Base-by-base conservation (phyloP, 2,113 vertebrate species). In the Takifugu flavidus region DNA sequence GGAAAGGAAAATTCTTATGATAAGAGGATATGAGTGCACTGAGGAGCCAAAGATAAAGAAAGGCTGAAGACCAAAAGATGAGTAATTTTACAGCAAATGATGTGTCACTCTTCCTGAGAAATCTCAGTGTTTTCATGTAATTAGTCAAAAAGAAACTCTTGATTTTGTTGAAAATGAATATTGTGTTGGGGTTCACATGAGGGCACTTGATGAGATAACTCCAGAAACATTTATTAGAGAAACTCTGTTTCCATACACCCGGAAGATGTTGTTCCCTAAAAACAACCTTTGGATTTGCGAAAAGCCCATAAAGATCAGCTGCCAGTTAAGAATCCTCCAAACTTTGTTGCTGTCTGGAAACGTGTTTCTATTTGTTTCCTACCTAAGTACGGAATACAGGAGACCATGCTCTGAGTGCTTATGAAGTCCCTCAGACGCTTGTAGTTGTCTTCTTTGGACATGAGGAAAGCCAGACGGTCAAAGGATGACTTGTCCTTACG, bases 361-460 rank as follows among this genome's bases (percentile, higher is more conserved):
- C 10, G 49, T n/a, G 43, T 2, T 49, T 70, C 13, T 20, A 4
- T 26, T 61, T 67, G 67, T 70, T n/a, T 56, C 88, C 92, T 94
- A 98, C 97, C 97, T 84, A 99, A 90, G 85, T 99, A 98, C 11
- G 97, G 97, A 85, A 99, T 99, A 73, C 97, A 99, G 26, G 97
- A 95, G 65, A 95, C 96, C 97, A 99, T 98, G 90, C 98, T 99
- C 91, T 98, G 93, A 88, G 94, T 98, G 87, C 92, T 94, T 79
- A 98, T 97, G 84, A 93, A 96, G 83, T 98, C 94, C 87, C 97
- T 91, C 77, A 99, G 93, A 42, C 97, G 94, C 86, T 96, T 98
- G 82, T 98, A 98, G 90, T 99, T 99, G 87, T 98, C 96, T 89
- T 99, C 97, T 92, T 99, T 99, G 84, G 95, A 94, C 94, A 98